A percentile compares a stretch with the other conserved stretches of the same genome.
These are phyloP conservation scores for Formica selysi DNA, from an alignment of 1,140 invertebrate species.

Conservation along the genomic window DNA sequence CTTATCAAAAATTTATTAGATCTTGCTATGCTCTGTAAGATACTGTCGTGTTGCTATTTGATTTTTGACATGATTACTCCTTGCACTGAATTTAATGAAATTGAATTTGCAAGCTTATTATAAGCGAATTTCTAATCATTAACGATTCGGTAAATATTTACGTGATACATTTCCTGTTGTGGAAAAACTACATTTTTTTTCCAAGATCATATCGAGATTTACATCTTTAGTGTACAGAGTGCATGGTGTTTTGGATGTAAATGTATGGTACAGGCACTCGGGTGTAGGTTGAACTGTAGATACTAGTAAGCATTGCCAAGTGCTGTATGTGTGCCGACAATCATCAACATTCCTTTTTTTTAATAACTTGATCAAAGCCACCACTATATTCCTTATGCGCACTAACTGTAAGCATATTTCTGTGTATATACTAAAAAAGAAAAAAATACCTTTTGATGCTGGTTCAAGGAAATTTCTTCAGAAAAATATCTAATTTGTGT, in stretches of 20 bases:
- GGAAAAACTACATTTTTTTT: constrained; percentile 54
- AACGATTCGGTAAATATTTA: constrained; percentile 22
- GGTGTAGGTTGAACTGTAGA: constrained; percentile 83
- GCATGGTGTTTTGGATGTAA: constrained; percentile 84
- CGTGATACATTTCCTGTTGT: constrained; percentile 61
- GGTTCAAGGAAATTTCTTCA: constrained; percentile 69
- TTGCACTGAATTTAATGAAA: constrained; percentile 21
- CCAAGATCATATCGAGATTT: constrained; percentile 49
- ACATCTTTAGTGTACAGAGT: constrained; percentile 75
- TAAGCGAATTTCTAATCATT: constrained; percentile 15
- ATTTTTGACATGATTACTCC: constrained; percentile 5
- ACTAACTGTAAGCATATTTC: constrained; percentile 78
- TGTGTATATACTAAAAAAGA: constrained; percentile 67
- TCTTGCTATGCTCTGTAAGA: constrained; percentile 20
- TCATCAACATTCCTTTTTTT: constrained; percentile 84
- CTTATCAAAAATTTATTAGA: constrained; percentile 14
- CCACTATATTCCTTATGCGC: constrained; percentile 78
- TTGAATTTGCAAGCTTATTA: constrained; percentile 26
- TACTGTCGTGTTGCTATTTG: neutral
- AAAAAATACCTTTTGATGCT: constrained; percentile 67
- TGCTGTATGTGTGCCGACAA: constrained; percentile 87
- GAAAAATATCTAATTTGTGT: constrained; percentile 43
- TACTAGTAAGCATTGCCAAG: constrained; percentile 86
- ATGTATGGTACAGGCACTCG: constrained; percentile 83
- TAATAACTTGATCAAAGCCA: constrained; percentile 79